Base-by-base conservation (phyloP, 2,113 vertebrate species). In the Nymphicus hollandicus region DNA sequence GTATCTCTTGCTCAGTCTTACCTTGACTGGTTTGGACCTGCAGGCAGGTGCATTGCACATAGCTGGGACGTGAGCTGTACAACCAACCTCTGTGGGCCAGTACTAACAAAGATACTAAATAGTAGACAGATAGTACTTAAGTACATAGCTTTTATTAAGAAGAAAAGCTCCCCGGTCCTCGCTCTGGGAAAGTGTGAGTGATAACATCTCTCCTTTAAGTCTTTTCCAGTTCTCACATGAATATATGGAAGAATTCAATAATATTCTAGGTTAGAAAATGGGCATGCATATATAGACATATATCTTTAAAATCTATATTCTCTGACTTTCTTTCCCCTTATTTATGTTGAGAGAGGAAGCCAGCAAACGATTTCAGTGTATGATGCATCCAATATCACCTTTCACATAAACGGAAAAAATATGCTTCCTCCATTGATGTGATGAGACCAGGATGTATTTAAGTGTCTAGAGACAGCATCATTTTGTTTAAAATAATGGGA, bases 391-490 rank as follows among this genome's bases (percentile, higher is more conserved):
- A 88, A 41, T 94, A 94, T 90, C 90, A 91, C 93, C 90, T 96
- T 97, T 96, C 92, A 92, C 83, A 94, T 91, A 93, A 97, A 79
- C 80, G 95, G 92, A 60, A 95, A 78, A 88, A 94, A 95, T 91
- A 90, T 39, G 60, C 92, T 96, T 83, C 90, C 77, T 81, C n/a
- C 4, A 9, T 76, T 94, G 93, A 91, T 92, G 61, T 64, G 94
- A 95, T 94, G 88, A 93, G 83, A 84, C 80, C 65, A 43, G 95
- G 82, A 88, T 83, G 95, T 90, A 72, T 84, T 91, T 91, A 92
- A 86, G 69, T 63, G 66, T 89, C 93, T 92, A 79, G 73, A 53
- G 77, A 81, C 88, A 92, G 88, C 72, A 86, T 96, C 88, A 61
- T 87, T 96, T 81, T 89, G 88, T 68, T 97, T 91, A 81, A 96